A percentile compares a stretch with the other conserved stretches of the same genome.
Conservation (phyloP, 2,888 invertebrate genomes). For the Eupithecia abbreviata region DNA sequence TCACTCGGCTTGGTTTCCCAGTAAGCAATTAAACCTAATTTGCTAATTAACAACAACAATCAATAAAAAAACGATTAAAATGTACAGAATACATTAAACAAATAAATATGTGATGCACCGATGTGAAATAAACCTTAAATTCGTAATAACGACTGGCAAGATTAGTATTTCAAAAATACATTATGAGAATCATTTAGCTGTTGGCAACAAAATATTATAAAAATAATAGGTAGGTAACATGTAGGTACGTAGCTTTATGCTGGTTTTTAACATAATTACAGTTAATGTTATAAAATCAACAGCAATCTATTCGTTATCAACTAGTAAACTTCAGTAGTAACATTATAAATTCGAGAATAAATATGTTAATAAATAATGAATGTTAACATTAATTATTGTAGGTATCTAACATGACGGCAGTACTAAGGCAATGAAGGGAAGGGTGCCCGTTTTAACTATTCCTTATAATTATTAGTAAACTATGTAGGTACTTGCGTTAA, state of each 20-base stretch:
- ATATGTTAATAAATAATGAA: too few species aligned
- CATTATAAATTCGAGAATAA: background rate
- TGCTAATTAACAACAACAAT: background rate
- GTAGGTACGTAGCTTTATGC: background rate
- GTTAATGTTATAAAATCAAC: background rate
- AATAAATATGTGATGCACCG: background rate
- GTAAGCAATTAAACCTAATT: background rate
- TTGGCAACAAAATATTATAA: background rate
- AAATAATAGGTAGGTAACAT: background rate
- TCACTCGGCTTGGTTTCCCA: background rate
- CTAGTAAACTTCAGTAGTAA: conserved; percentile 5
- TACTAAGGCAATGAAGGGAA: background rate
- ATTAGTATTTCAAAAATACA: background rate
- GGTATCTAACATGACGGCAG: background rate
- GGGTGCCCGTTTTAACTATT: background rate
- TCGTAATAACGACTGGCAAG: conserved; percentile 2
- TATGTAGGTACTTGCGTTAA: conserved; percentile 10
- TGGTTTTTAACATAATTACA: background rate
- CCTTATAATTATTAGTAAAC: background rate
- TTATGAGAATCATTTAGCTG: background rate
- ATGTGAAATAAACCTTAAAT: background rate
- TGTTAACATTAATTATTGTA: background rate
- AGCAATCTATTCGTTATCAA: background rate
- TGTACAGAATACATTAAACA: background rate
- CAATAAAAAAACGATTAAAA: background rate